These are phyloP conservation scores for Sebastiscus tertius DNA, from an alignment of 2,797 vertebrate species.

Conservation along the genomic window DNA sequence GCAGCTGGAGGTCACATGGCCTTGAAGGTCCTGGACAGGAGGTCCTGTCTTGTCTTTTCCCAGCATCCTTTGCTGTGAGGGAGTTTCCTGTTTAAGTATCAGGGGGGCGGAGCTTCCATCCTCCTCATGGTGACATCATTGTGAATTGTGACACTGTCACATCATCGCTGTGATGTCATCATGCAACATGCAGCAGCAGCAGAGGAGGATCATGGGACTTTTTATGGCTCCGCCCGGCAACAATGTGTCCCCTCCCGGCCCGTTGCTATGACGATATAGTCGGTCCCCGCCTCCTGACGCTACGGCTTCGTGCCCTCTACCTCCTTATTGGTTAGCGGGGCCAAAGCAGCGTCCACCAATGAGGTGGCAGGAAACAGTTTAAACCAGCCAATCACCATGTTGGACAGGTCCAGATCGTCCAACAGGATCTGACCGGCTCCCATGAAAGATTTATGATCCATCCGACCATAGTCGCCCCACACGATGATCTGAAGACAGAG, in stretches of 20 bases:
- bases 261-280: constrained; percentile 29
- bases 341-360: constrained; percentile 95
- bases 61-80: constrained; percentile 31
- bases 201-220: constrained; percentile 83
- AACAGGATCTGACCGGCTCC: constrained; percentile 96
- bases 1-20: constrained; percentile 25
- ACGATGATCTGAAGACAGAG: constrained; percentile 90
- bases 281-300: constrained; percentile 50
- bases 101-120: constrained; percentile 61
- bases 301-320: constrained; percentile 90
- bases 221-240: constrained; percentile 53
- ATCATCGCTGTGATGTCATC: constrained; percentile 76
- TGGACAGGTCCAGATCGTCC: constrained; percentile 96
- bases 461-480: constrained; percentile 97
- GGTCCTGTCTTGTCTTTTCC: not conserved
- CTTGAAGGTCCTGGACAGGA: not conserved
- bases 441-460: constrained; percentile 99
- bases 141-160: not conserved
- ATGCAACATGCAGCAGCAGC: constrained; percentile 81
- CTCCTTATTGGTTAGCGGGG: constrained; percentile 94
- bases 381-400: constrained; percentile 99
- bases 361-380: constrained; percentile 98
- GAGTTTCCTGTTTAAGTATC: not conserved
- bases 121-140: constrained; percentile 66
- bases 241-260: not conserved